Conservation (phyloP, 2,113 vertebrate genomes). For the Caranx ignobilis region DNA sequence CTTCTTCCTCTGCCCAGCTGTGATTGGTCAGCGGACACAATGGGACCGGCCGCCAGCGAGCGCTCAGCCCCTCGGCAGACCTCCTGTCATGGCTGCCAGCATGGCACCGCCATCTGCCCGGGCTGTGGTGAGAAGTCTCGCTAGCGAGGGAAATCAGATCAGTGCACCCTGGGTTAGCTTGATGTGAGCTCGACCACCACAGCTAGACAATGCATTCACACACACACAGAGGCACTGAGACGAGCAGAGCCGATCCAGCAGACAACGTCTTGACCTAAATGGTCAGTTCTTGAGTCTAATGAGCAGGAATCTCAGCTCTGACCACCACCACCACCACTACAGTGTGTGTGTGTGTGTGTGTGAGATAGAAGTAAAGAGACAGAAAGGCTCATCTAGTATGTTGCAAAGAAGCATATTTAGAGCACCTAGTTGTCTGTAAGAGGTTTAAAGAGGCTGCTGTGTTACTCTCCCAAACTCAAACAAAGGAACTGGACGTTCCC, state of each 20-base stretch:
- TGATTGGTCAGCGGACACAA: conserved; percentile 39
- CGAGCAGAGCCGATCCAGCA: conserved; percentile 13
- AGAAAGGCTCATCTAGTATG: not conserved
- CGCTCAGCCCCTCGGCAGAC: conserved; percentile 1
- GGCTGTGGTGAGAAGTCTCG: conserved; percentile 51
- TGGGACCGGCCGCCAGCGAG: not conserved
- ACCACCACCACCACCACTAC: conserved; percentile 15
- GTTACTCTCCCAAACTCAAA: too few relatives aligned
- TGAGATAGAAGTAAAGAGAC: not conserved
- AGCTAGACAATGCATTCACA: conserved; percentile 7
- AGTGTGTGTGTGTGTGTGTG: conserved; percentile 7
- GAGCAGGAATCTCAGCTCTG: conserved; percentile 35
- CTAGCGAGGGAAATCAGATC: conserved; percentile 71
- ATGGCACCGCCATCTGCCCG: conserved; percentile 63
- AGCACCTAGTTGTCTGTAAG: not conserved
- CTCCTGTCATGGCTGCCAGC: conserved; percentile 36
- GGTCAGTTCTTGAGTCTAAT: conserved; percentile 62
- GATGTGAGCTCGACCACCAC: conserved; percentile 7
- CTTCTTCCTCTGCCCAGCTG: conserved; percentile 12
- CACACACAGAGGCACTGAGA: conserved; percentile 6
- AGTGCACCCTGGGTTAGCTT: conserved; percentile 16
- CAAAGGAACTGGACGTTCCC: too few relatives aligned
- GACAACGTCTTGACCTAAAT: conserved; percentile 42
- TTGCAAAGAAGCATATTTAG: not conserved
- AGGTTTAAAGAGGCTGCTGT: not conserved